A percentile compares a stretch with the other conserved stretches of the same genome.
Evolutionary conservation across 2,113 vertebrate species (phyloP).

Genomic region (Balaeniceps rex): DNA sequence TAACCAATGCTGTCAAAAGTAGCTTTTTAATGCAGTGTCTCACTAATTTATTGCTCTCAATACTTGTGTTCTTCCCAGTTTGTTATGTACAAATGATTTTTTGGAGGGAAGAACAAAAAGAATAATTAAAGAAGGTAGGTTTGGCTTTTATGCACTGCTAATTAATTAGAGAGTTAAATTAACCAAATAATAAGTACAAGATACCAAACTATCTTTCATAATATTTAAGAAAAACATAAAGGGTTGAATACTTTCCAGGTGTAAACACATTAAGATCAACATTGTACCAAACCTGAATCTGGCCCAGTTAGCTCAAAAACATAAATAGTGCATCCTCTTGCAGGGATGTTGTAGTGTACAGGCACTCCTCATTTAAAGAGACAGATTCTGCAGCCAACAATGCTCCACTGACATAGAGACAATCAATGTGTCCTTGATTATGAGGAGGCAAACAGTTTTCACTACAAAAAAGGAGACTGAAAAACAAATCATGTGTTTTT

Average conservation of each 20-base stretch:
- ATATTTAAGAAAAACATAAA: background rate
- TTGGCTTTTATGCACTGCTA: background rate
- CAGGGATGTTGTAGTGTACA: background rate
- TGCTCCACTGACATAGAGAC: background rate
- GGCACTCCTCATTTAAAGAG: background rate
- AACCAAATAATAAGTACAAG: background rate
- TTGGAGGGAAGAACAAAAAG: background rate
- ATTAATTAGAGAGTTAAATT: background rate
- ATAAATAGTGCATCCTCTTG: background rate
- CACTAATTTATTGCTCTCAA: background rate
- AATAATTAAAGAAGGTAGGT: background rate
- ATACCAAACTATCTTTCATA: background rate
- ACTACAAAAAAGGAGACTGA: background rate
- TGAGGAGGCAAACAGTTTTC: slow-evolving; percentile 42
- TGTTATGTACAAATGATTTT: background rate
- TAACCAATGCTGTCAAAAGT: background rate
- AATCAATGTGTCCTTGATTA: slow-evolving; percentile 55
- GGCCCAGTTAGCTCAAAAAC: background rate
- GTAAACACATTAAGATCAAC: background rate
- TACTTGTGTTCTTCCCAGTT: background rate
- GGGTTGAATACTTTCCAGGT: background rate
- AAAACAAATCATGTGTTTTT: slow-evolving; percentile 64
- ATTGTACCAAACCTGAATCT: background rate
- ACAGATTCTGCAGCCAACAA: background rate
- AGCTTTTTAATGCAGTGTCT: background rate